Conservation (phyloP, 1,140 invertebrate species). For the Cydia pomonella region DNA sequence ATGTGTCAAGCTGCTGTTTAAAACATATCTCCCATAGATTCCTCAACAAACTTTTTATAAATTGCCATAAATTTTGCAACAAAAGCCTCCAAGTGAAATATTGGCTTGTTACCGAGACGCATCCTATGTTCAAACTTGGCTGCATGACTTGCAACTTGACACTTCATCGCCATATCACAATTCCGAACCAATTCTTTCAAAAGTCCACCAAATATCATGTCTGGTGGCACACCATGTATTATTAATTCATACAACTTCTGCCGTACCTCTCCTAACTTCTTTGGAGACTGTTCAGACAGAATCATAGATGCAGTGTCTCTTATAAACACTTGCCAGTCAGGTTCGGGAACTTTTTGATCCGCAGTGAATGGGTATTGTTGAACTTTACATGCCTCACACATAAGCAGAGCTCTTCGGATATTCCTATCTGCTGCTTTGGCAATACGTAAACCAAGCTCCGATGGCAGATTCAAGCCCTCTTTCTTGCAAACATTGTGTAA, state of each 20-base stretch:
- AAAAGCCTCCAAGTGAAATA: conserved; percentile 98
- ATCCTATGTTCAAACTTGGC: conserved; percentile 95
- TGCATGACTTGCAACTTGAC: conserved; percentile 91
- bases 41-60: conserved; percentile 92
- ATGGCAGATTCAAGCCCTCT: conserved; percentile 90
- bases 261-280: conserved; percentile 91
- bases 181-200: conserved; percentile 92
- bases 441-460: conserved; percentile 89
- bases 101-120: conserved; percentile 94
- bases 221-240: conserved; percentile 95
- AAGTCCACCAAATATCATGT: conserved; percentile 95
- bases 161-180: conserved; percentile 95
- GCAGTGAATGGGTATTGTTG: conserved; percentile 94
- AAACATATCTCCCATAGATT: conserved; percentile 77
- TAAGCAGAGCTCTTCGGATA: conserved; percentile 95
- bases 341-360: conserved; percentile 91
- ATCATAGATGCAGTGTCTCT: conserved; percentile 94
- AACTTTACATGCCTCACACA: conserved; percentile 96
- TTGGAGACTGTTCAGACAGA: conserved; percentile 92
- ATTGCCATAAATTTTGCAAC: conserved; percentile 97
- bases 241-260: conserved; percentile 96
- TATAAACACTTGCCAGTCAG: conserved; percentile 97
- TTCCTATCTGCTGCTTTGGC: conserved; percentile 93
- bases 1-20: conserved; percentile 39
- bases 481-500: conserved; percentile 90